Percentiles rank a stretch among this genome's conserved stretches.
Evolutionary conservation across 2,888 invertebrate species (phyloP).

Genomic region (Eristalis tenax): DNA sequence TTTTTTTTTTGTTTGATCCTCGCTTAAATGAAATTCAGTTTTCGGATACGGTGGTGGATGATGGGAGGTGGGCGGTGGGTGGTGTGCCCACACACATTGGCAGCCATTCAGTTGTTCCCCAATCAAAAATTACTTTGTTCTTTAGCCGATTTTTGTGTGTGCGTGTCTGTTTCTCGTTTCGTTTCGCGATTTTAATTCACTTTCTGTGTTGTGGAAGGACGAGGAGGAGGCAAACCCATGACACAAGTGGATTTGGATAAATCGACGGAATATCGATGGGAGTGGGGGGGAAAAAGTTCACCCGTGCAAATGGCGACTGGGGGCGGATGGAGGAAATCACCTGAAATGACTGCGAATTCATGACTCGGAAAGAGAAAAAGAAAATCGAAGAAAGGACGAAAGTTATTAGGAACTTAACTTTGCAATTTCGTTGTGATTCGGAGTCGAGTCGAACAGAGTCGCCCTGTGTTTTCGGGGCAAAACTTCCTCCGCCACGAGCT

Average conservation of each 20-base stretch:
- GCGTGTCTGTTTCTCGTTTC: neutral
- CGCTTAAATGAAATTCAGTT: too few relatives aligned
- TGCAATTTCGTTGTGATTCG: constrained; percentile 38
- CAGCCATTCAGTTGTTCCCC: constrained; percentile 46
- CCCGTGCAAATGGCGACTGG: constrained; percentile 23
- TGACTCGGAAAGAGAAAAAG: neutral
- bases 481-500: neutral
- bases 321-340: constrained; percentile 1
- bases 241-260: constrained; percentile 27
- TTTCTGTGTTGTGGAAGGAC: neutral
- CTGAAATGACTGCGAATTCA: constrained; percentile 30
- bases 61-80: neutral
- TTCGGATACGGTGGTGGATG: too few relatives aligned
- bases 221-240: neutral
- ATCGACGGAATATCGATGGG: constrained; percentile 57
- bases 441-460: neutral
- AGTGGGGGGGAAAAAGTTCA: constrained; percentile 45
- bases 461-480: neutral
- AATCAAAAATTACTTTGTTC: constrained; percentile 61
- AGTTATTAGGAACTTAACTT: constrained; percentile 52
- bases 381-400: constrained; percentile 10
- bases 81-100: neutral
- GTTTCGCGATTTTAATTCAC: constrained; percentile 35
- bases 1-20: neutral
- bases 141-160: constrained; percentile 22